These are phyloP conservation scores for Andricus curvator DNA, from an alignment of 2,888 invertebrate genomes.

Conservation along the genomic window DNA sequence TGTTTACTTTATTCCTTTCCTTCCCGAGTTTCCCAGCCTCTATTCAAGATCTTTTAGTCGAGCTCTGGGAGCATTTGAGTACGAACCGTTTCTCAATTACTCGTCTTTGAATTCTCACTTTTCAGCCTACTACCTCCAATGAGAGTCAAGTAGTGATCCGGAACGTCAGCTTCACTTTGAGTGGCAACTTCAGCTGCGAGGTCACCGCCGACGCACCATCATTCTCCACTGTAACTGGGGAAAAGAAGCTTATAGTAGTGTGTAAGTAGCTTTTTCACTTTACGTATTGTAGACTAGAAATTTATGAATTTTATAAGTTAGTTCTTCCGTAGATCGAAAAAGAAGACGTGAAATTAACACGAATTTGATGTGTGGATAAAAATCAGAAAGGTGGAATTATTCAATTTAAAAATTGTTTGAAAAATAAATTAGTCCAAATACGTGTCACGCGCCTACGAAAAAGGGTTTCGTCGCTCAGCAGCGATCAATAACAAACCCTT, in stretches of 20 bases:
- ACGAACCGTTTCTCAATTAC: slow-evolving; percentile 18
- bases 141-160: slow-evolving; percentile 86
- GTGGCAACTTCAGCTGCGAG: slow-evolving; percentile 90
- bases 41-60: slow-evolving; percentile 12
- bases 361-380: too few relatives aligned
- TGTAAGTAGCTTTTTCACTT: slow-evolving; percentile 81
- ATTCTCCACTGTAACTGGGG: slow-evolving; percentile 84
- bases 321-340: too few relatives aligned
- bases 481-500: too few relatives aligned
- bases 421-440: too few relatives aligned
- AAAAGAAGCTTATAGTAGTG: slow-evolving; percentile 86
- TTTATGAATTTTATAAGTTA: not conserved
- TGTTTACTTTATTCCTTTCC: slow-evolving; percentile 29
- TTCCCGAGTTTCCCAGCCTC: slow-evolving; percentile 5
- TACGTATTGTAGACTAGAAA: not conserved
- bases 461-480: too few relatives aligned
- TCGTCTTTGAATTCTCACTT: slow-evolving; percentile 57
- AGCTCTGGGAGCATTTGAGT: slow-evolving; percentile 8
- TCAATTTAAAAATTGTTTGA: too few relatives aligned
- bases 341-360: too few relatives aligned
- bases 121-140: slow-evolving; percentile 86
- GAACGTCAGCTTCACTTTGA: slow-evolving; percentile 84
- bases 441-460: too few relatives aligned
- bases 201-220: slow-evolving; percentile 87
- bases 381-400: too few relatives aligned